phyloP scores from a whole-genome alignment of 2,888 invertebrate species.

The Pammene aurita region DNA sequence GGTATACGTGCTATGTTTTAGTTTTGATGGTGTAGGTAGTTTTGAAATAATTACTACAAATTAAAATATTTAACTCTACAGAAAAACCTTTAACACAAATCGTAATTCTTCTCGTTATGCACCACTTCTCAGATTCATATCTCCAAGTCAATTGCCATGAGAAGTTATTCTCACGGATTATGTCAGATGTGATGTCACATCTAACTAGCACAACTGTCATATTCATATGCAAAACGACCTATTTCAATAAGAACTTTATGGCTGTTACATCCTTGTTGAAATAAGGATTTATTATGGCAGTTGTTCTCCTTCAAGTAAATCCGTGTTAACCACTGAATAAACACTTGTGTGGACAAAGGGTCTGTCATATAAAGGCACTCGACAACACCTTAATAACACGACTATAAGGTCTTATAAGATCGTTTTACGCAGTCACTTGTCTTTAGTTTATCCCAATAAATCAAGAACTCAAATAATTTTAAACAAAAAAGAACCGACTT shows the following conservation, averaged over 20 bases:
- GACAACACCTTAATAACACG: background rate
- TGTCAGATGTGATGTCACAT: conserved; percentile 26
- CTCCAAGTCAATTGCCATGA: conserved; percentile 2
- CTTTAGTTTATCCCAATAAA: too few relatives aligned
- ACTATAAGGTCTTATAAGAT: too few relatives aligned
- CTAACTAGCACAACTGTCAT: conserved; percentile 6
- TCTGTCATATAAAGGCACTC: background rate
- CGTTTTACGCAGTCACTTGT: too few relatives aligned
- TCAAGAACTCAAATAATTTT: too few relatives aligned
- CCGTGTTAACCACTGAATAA: conserved; percentile 20
- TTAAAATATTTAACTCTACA: too few relatives aligned
- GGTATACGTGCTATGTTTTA: too few relatives aligned
- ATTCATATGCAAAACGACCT: background rate
- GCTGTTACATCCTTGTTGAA: background rate
- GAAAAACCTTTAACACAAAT: too few relatives aligned
- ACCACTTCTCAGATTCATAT: background rate
- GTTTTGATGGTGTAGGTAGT: too few relatives aligned
- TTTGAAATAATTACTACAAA: too few relatives aligned
- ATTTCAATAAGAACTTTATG: background rate
- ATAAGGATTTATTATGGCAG: background rate
- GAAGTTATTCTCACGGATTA: conserved; percentile 23
- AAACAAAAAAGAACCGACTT: too few relatives aligned
- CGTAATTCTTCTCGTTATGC: too few relatives aligned
- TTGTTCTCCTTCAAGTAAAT: conserved; percentile 28
- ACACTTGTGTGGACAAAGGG: conserved; percentile 10